phyloP scores from a whole-genome alignment of 2,888 invertebrate genomes.

The Acrocera orbiculus region DNA sequence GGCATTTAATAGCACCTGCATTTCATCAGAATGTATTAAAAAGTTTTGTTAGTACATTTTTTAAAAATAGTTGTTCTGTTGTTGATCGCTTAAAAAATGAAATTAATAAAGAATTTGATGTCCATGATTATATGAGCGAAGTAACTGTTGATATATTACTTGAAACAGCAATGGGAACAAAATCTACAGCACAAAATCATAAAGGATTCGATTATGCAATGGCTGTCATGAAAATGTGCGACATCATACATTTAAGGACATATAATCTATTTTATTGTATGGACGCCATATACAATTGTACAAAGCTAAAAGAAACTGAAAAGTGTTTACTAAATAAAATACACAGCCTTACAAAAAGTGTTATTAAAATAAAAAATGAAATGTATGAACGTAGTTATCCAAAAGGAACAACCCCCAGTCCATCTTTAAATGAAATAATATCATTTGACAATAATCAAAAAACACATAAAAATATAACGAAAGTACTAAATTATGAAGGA shows the following conservation, averaged over 20 bases:
- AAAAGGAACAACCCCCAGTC: slow-evolving; percentile 31
- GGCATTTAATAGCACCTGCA: slow-evolving; percentile 69
- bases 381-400: slow-evolving; percentile 36
- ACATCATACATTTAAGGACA: slow-evolving; percentile 62
- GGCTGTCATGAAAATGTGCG: slow-evolving; percentile 77
- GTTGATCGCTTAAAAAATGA: slow-evolving; percentile 47
- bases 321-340: slow-evolving; percentile 48
- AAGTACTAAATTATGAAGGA: slow-evolving; percentile 41
- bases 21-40: slow-evolving; percentile 70
- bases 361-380: slow-evolving; percentile 40
- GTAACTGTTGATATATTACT: slow-evolving; percentile 61
- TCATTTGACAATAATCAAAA: slow-evolving; percentile 4
- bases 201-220: slow-evolving; percentile 59
- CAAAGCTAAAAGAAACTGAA: slow-evolving; percentile 51
- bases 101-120: slow-evolving; percentile 53
- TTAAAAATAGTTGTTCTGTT: slow-evolving; percentile 51
- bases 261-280: slow-evolving; percentile 55
- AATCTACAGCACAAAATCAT: slow-evolving; percentile 49
- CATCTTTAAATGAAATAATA: slow-evolving; percentile 30
- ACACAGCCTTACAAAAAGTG: slow-evolving; percentile 59
- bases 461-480: slow-evolving; percentile 15
- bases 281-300: slow-evolving; percentile 51
- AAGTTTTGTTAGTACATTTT: slow-evolving; percentile 59
- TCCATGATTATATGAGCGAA: slow-evolving; percentile 62
- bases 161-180: slow-evolving; percentile 72